A percentile compares a stretch with the other conserved stretches of the same genome.
phyloP scores from a whole-genome alignment of 2,888 invertebrate species.

The Ophion ventricosus region DNA sequence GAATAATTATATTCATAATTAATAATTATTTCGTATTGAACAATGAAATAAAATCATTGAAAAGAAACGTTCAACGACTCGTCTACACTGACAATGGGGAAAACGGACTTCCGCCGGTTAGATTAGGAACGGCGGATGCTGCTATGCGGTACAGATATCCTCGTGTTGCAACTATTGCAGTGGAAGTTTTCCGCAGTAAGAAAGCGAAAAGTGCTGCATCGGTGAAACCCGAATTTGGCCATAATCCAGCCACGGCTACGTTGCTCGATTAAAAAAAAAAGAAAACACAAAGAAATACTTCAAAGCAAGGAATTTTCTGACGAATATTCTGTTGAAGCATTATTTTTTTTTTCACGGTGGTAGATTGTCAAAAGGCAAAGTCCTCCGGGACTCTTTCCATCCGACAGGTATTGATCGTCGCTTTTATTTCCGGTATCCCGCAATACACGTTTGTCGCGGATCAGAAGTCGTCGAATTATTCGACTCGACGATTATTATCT shows the following conservation, averaged over 20 bases:
- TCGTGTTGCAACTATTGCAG: constrained; percentile 32
- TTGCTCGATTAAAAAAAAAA: constrained; percentile 8
- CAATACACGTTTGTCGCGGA: constrained; percentile 37
- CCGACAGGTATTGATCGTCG: constrained; percentile 58
- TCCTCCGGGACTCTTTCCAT: constrained; percentile 14
- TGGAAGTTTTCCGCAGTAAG: constrained; percentile 58
- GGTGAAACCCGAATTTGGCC: constrained; percentile 43
- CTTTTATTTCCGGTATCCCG: constrained; percentile 56
- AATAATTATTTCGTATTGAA: background rate
- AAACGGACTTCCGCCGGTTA: background rate
- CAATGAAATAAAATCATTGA: background rate
- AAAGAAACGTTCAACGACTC: background rate
- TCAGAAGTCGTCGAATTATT: constrained; percentile 41
- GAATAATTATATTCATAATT: background rate
- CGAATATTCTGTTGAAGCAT: constrained; percentile 24
- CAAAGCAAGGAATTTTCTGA: background rate
- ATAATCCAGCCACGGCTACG: constrained; percentile 33
- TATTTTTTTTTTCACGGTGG: constrained; percentile 24
- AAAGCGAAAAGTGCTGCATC: constrained; percentile 49
- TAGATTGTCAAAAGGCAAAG: constrained; percentile 16
- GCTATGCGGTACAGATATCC: constrained; percentile 58
- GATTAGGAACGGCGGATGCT: constrained; percentile 35
- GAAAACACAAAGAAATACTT: constrained; percentile 4
- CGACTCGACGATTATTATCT: background rate
- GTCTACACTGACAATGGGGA: constrained; percentile 2